Base-by-base conservation (phyloP, 2,888 invertebrate genomes). In the Ferdinandea cuprea region DNA sequence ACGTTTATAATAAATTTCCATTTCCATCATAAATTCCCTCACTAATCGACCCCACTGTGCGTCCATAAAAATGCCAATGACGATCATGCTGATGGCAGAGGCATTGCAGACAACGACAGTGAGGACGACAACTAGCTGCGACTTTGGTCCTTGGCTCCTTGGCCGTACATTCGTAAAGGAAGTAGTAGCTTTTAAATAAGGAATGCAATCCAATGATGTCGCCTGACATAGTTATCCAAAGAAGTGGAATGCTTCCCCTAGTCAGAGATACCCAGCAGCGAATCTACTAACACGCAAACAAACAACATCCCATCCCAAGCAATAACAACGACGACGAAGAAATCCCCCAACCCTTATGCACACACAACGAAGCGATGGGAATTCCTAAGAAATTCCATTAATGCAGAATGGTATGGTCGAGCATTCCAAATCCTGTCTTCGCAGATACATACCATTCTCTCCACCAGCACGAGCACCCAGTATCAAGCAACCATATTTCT, bases 171-270 rank as follows among this genome's bases (percentile, higher is more conserved):
- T 35, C 35, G 9, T 21, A 6, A 42, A 52, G 58, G 58, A 73
- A 61, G 66, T 79, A 40, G 40, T 79, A 40, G 40, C 56, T 79
- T 79, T 68, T 68, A 66, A 79, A 68, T 61, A 73, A 54, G 32
- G 61, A 66, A 73, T 79, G 79, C 79, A 73, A 73, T 68, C 32
- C 66, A 56, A 54, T 56, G 61, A 61, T 73, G 79, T 73, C 73
- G 73, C 66, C 73, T 40, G 52, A 48, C 59, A 56, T 61, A 59
- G 42, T 37, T 72, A 30, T 28, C 59, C 66, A 42, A 37, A 40
- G 13, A 59, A 46, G 32, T 17, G 59, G 52, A 66, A 76, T 76
- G 44, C 46, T 37, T 44, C 28, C 40, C 17, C 28, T 13, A 54
- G 37, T 35, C 13, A 5, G 28, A 42, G 28, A 42, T 9, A 35